Evolutionary conservation across 2,888 invertebrate species (phyloP), one percentile per base, ranked within the genome.

Genomic region (Drosophila seclusa): DNA sequence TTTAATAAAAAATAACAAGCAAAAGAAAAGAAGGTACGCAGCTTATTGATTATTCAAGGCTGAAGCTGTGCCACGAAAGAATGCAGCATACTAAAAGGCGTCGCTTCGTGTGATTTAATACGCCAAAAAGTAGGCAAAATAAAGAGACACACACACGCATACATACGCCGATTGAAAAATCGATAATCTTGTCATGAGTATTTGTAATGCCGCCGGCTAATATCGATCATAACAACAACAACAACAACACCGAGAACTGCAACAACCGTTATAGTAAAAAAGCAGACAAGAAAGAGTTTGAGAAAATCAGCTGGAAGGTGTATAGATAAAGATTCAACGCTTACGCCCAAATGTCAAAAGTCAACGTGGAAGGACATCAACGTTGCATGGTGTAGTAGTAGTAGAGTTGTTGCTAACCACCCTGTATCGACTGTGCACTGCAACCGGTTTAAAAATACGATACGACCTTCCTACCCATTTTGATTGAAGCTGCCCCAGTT

Each of bases 61-160:
- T 45, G 5, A 32, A 48, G 29, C 31, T 40, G 32, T 32, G 32
- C 50, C 21, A 72, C 61, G 68, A 50, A 62, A 68, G 29, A 63
- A 42, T 67, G 31, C 48, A 65, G 81, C 73, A 76, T 76, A 81
- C 49, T 66, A 78, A 52, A 66, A 73, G 80, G 80, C 76, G 69
- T 67, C 11, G 11, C 4, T 13, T 11, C 13, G 21, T 63, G 27
- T 48, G 42, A 50, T 49, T 64, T 42, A 62, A 64, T 65, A 71
- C 71, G 76, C 83, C 81, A 38, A 59, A 75, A 87, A 87, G 83
- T 81, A 83, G 83, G 77, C 83, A 83, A 83, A 50, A 45, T 70
- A 34, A 29, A 42, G 32, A 36, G 18, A 29, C 27, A 55, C 8
- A 62, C 21, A 27, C 61, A 53, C 48, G 54, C 53, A 50, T 31